Evolutionary conservation across 2,888 invertebrate species (phyloP).

Genomic region (Tinea trinotella): DNA sequence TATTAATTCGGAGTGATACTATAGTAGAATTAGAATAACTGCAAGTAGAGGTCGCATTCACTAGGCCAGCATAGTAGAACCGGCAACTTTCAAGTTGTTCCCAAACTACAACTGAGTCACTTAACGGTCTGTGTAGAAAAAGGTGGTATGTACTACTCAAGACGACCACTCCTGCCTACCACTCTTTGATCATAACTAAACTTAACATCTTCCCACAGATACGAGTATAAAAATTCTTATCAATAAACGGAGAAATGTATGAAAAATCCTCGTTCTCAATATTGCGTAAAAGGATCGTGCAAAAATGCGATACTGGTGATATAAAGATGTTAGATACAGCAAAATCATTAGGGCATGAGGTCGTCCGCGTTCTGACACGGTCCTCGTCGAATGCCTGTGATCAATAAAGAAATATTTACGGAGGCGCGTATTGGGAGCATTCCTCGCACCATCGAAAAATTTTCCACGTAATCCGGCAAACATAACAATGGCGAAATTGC

Average conservation of each 20-base stretch:
- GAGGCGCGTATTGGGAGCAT: conserved; percentile 16
- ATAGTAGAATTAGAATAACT: no score
- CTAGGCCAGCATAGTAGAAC: no score
- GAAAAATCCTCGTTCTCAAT: conserved; percentile 10
- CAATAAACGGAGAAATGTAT: not conserved
- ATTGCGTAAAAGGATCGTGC: conserved; percentile 9
- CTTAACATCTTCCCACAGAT: no score
- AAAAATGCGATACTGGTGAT: conserved; percentile 12
- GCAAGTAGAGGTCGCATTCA: no score
- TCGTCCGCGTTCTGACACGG: conserved; percentile 30
- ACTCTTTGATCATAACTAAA: no score
- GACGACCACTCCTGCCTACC: no score
- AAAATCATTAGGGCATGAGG: conserved; percentile 31
- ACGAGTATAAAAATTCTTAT: no score
- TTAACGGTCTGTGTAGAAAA: no score
- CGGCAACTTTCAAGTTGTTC: no score
- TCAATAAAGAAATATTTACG: conserved; percentile 18
- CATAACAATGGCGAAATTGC: conserved; percentile 17
- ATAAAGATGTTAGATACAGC: conserved; percentile 19
- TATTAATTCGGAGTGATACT: no score
- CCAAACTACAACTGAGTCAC: no score
- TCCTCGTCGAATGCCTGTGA: conserved; percentile 1
- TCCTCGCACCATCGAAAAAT: conserved; percentile 11
- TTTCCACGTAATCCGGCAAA: conserved; percentile 15
- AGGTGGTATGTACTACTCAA: no score